A percentile compares a stretch with the other conserved stretches of the same genome.
Conservation (phyloP, 2,888 invertebrate species). For the Sicus ferrugineus region DNA sequence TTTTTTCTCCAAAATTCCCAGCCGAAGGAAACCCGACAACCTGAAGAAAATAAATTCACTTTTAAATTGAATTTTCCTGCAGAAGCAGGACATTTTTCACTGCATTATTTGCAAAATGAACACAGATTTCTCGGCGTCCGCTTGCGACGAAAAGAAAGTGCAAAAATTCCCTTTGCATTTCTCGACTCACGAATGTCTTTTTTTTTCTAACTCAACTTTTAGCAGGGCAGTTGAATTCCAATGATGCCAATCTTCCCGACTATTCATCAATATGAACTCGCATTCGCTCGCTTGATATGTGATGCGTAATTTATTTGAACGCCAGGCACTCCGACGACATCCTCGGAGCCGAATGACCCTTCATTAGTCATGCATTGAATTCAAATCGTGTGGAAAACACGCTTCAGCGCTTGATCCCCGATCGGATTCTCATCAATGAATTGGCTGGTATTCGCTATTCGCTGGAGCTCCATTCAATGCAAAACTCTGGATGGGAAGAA, state of each 20-base stretch:
- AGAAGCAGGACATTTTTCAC: slow-evolving; percentile 7
- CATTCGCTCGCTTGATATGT: slow-evolving; percentile 30
- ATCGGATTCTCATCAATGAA: slow-evolving; percentile 25
- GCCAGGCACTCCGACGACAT: not conserved
- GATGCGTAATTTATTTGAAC: slow-evolving; percentile 32
- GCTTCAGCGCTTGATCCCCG: slow-evolving; percentile 43
- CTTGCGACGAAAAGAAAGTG: slow-evolving; percentile 16
- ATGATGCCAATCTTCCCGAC: slow-evolving; percentile 28
- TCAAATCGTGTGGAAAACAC: slow-evolving; percentile 55
- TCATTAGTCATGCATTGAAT: slow-evolving; percentile 56
- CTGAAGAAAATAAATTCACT: slow-evolving; percentile 14
- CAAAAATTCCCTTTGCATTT: slow-evolving; percentile 17
- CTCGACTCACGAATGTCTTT: slow-evolving; percentile 29
- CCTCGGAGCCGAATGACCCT: slow-evolving; percentile 41
- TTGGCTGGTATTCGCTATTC: slow-evolving; percentile 10
- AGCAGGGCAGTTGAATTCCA: slow-evolving; percentile 23
- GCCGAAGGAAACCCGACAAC: slow-evolving; percentile 36
- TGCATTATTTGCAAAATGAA: slow-evolving; percentile 30
- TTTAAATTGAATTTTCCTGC: slow-evolving; percentile 35
- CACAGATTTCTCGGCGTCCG: slow-evolving; percentile 35
- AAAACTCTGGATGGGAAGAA: not conserved
- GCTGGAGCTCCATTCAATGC: not conserved
- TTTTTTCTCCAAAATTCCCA: slow-evolving; percentile 17
- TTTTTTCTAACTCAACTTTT: slow-evolving; percentile 4
- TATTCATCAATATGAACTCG: slow-evolving; percentile 25